Evolutionary conservation across 2,888 invertebrate genomes (phyloP).

Genomic region (Coelopa pilipes): DNA sequence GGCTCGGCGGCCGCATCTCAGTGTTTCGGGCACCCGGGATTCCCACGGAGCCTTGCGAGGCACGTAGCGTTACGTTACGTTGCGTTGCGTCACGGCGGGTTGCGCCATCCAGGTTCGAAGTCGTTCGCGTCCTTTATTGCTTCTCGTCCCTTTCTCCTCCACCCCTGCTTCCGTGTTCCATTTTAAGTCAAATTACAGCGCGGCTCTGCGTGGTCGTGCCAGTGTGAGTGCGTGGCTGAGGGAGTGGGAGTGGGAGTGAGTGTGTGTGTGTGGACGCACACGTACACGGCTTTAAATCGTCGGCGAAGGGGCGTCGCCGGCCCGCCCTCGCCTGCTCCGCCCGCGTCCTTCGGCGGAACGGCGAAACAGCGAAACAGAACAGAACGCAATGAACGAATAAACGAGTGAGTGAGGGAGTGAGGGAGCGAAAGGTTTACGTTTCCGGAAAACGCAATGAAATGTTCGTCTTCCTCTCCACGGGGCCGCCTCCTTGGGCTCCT

Average conservation of each 20-base stretch:
- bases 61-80: neutral
- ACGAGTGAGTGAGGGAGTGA: too few species aligned
- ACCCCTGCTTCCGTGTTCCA: neutral
- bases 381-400: neutral
- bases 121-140: too few species aligned
- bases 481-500: too few species aligned
- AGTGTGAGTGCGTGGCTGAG: neutral
- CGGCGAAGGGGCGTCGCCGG: too few species aligned
- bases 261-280: neutral
- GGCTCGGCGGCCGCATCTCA: too few species aligned
- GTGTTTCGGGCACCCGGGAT: too few species aligned
- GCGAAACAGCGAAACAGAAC: neutral
- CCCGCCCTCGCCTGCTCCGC: too few species aligned
- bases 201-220: neutral
- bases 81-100: neutral
- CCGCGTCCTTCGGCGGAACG: too few species aligned
- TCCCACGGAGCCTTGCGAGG: neutral
- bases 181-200: constrained; percentile 19
- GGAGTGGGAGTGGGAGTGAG: neutral
- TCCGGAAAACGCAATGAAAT: constrained; percentile 17
- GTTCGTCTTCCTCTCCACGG: too few species aligned
- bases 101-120: neutral
- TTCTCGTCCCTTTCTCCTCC: neutral
- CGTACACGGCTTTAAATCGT: too few species aligned
- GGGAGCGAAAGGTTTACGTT: neutral